These are phyloP conservation scores for Odocoileus virginianus DNA, from an alignment of 2,113 vertebrate genomes.

Conservation along the genomic window DNA sequence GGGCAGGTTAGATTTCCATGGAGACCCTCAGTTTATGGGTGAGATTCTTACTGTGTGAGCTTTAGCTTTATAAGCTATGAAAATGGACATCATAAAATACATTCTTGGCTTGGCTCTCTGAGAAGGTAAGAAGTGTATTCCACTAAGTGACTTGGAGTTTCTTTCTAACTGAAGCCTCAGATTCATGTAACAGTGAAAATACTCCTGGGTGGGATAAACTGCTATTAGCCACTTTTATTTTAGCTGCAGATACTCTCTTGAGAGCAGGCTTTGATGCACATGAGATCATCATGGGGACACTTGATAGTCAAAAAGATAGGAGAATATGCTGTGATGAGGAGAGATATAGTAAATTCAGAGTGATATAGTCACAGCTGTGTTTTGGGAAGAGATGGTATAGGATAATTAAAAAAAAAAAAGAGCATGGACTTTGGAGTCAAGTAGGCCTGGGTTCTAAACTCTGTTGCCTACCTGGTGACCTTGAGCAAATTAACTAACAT, in stretches of 20 bases:
- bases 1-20: not conserved
- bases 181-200: not conserved
- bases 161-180: not conserved
- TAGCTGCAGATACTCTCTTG: not conserved
- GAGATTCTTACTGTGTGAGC: not conserved
- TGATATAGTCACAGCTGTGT: not conserved
- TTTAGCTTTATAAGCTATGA: not conserved
- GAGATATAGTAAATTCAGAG: not conserved
- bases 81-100: not conserved
- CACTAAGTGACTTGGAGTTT: not conserved
- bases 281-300: not conserved
- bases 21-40: not conserved
- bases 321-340: not conserved
- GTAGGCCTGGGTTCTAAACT: not conserved
- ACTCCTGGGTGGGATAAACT: not conserved
- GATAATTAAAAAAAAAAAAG: not conserved
- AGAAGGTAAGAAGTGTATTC: not conserved
- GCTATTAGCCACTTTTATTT: not conserved
- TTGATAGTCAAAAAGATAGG: not conserved
- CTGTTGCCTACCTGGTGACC: not conserved
- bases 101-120: not conserved
- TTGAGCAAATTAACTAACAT: conserved; percentile 10
- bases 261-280: not conserved
- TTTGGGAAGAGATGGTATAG: not conserved
- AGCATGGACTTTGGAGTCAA: not conserved